These are phyloP conservation scores for Morelia viridis DNA, from an alignment of 2,797 vertebrate genomes.

Conservation along the genomic window DNA sequence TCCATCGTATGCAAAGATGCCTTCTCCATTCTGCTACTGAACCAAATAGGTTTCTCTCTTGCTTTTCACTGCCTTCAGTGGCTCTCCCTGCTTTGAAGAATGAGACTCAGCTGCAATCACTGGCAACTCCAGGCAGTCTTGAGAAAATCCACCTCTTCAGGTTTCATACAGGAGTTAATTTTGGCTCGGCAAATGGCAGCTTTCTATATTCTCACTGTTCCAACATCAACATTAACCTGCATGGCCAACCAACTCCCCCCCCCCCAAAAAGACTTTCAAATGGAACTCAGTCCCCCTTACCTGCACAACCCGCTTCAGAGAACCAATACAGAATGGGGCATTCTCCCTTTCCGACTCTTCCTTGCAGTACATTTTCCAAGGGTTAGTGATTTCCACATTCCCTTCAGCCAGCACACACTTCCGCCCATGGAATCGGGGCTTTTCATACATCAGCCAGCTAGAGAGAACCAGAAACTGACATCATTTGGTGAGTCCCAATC, in stretches of 20 bases:
- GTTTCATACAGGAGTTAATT: neutral
- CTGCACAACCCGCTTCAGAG: constrained; percentile 84
- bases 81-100: neutral
- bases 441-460: constrained; percentile 93
- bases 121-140: neutral
- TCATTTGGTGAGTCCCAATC: neutral
- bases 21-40: neutral
- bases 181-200: neutral
- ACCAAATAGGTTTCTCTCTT: neutral
- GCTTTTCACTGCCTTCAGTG: neutral
- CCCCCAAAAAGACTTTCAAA: neutral
- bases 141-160: neutral
- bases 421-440: constrained; percentile 86
- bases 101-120: neutral
- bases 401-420: constrained; percentile 89
- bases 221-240: neutral
- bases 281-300: constrained; percentile 70
- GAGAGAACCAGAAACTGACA: constrained; percentile 16
- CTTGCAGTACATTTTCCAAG: constrained; percentile 59
- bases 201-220: neutral
- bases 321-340: constrained; percentile 69
- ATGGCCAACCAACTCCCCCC: neutral
- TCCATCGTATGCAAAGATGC: neutral
- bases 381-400: constrained; percentile 81
- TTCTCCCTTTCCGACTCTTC: constrained; percentile 21